Percentiles rank a stretch among this genome's conserved stretches.
Conservation (phyloP, 2,113 vertebrate genomes). For the Barnardius zonarius region DNA sequence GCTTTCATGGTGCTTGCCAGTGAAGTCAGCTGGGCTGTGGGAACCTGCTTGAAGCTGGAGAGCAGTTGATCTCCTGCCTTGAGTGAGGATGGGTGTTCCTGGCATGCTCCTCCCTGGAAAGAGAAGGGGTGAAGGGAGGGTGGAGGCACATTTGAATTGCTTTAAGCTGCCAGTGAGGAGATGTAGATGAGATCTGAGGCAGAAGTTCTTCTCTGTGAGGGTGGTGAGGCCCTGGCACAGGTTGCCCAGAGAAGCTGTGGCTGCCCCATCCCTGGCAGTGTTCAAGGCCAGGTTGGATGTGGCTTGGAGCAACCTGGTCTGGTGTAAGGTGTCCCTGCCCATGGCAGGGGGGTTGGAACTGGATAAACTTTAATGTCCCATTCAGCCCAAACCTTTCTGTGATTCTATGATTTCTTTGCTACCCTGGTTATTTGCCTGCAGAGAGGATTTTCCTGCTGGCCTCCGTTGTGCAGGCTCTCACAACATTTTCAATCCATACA, state of each 20-base stretch:
- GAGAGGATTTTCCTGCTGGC: neutral
- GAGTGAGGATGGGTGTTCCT: neutral
- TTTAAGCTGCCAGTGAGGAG: neutral
- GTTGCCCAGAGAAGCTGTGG: neutral
- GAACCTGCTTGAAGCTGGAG: neutral
- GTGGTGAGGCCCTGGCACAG: neutral
- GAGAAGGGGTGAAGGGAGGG: neutral
- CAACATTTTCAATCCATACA: accelerated
- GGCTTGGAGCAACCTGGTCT: neutral
- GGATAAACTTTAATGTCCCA: neutral
- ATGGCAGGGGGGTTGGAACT: neutral
- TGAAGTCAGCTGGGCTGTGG: accelerated
- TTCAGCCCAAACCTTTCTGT: neutral
- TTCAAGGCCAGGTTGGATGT: neutral
- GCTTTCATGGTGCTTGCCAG: neutral
- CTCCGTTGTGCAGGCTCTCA: neutral
- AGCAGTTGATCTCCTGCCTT: accelerated
- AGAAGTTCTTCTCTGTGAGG: neutral
- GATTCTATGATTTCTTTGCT: neutral
- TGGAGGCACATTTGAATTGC: neutral
- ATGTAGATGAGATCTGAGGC: neutral
- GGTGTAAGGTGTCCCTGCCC: neutral
- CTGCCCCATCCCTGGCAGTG: neutral
- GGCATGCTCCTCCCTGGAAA: accelerated
- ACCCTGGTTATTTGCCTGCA: neutral